phyloP scores from a whole-genome alignment of 1,140 invertebrate species.

The Zophobas morio region DNA sequence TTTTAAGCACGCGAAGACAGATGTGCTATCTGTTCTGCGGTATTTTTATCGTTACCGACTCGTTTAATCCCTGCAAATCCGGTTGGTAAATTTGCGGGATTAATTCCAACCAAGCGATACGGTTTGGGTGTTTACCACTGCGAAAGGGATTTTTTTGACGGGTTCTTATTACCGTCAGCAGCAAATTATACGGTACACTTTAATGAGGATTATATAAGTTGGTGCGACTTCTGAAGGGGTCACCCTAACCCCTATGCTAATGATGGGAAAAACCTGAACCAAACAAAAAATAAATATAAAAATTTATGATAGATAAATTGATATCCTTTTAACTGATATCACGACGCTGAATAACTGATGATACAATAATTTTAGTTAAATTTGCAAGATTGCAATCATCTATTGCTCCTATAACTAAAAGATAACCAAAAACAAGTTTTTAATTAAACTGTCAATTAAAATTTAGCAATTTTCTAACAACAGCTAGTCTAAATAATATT shows the following conservation, averaged over 20 bases:
- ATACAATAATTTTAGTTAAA: too few relatives aligned
- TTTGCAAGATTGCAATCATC: too few relatives aligned
- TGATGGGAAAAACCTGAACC: neutral
- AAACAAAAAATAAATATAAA: neutral
- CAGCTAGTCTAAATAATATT: too few relatives aligned
- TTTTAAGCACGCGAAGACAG: constrained; percentile 39
- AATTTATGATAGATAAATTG: too few relatives aligned
- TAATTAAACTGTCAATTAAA: too few relatives aligned
- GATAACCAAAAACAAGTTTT: too few relatives aligned
- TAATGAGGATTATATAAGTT: constrained; percentile 46
- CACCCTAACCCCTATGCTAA: neutral
- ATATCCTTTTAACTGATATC: too few relatives aligned
- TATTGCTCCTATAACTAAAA: too few relatives aligned
- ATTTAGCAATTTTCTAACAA: too few relatives aligned
- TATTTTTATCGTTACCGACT: constrained; percentile 6
- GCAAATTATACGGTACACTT: constrained; percentile 42
- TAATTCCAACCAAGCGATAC: constrained; percentile 20
- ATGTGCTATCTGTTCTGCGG: constrained; percentile 22
- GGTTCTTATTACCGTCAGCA: constrained; percentile 18
- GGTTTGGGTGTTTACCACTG: constrained; percentile 23
- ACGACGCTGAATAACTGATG: too few relatives aligned
- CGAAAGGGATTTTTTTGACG: constrained; percentile 43
- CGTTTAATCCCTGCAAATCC: constrained; percentile 34
- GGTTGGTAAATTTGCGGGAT: constrained; percentile 31
- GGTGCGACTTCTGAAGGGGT: constrained; percentile 25